Conservation (phyloP, 37 sponge, comb jelly and placozoan genomes). For the Petrosia ficiformis region DNA sequence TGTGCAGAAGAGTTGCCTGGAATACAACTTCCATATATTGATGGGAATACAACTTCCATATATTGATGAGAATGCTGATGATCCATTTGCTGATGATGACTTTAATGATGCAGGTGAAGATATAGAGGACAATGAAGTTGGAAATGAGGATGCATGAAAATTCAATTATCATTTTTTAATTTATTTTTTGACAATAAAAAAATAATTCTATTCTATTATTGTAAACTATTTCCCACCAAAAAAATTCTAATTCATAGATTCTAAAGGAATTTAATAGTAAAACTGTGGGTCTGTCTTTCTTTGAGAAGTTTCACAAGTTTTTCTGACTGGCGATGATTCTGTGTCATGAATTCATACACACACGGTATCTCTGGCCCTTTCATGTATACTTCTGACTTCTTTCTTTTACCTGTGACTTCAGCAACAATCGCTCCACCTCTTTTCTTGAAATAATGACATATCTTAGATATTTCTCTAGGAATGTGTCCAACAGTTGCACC, state of each 20-base stretch:
- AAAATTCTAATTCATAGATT: background rate
- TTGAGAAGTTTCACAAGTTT: background rate
- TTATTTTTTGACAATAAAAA: no score
- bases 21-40: background rate
- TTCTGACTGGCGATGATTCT: background rate
- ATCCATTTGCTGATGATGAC: background rate
- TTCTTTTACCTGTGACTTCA: conserved; percentile 13
- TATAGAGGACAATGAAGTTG: background rate
- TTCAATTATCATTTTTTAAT: no score
- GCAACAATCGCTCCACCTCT: conserved; percentile 6
- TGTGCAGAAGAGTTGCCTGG: conserved; percentile 20
- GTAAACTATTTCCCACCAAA: no score
- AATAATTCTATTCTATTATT: no score
- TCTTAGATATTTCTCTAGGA: conserved; percentile 20
- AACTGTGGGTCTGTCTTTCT: background rate
- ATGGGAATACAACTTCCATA: background rate
- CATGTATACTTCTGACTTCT: background rate
- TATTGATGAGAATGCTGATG: background rate
- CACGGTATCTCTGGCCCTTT: conserved; percentile 7
- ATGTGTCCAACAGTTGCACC: conserved; percentile 19
- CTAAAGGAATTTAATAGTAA: background rate
- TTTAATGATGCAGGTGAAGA: background rate
- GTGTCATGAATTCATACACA: background rate
- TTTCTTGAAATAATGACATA: conserved; percentile 4
- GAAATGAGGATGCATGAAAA: no score